Evolutionary conservation across 2,797 vertebrate genomes (phyloP), one percentile per base, ranked within the genome.

Genomic region (Lateolabrax maculatus): DNA sequence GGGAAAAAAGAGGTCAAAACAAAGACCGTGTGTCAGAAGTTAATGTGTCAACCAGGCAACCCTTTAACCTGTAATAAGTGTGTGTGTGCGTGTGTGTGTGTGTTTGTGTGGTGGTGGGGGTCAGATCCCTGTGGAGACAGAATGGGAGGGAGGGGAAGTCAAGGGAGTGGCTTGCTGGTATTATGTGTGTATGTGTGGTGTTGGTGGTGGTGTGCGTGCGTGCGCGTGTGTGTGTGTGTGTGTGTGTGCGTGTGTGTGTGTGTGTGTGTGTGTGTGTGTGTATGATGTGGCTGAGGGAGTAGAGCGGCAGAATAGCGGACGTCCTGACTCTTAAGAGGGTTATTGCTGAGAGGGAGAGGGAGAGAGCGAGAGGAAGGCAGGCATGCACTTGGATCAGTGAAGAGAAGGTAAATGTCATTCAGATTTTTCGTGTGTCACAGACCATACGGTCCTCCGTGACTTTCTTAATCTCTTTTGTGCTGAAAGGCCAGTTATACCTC

Each of bases 151-250:
- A 91, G 87, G 88, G 90, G 90, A 92, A 93, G 90, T 91, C 46
- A 82, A 84, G 87, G 91, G 92, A 93, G 93, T 90, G 91, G 93
- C 92, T 67, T 93, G 84, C 88, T 86, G 80, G 84, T 87, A 58
- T 83, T 86, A 13, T 85, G 49, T 85, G 66, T 89, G 81, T 83
- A 80, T 80, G 73, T 57, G 73, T 77, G 63, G 58, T 79, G 79
- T 58, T 51, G 70, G 52, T 77, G n/a, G 72, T 71, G 65, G 75
- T 55, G 73, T 75, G 61, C 25, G 34, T 75, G 65, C 82, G 55
- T 70, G 64, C 88, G 84, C 81, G 79, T 80, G 71, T 68, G 63
- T 75, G 71, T 55, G 53, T 55, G 29, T 18, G 27, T 52, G 51
- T 8, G 25, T 48, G 43, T 57, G 65, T 65, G 37, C 76, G 79